Evolutionary conservation across 2,888 invertebrate genomes (phyloP), one percentile per base, ranked within the genome.

Genomic region (Artemia sinica): DNA sequence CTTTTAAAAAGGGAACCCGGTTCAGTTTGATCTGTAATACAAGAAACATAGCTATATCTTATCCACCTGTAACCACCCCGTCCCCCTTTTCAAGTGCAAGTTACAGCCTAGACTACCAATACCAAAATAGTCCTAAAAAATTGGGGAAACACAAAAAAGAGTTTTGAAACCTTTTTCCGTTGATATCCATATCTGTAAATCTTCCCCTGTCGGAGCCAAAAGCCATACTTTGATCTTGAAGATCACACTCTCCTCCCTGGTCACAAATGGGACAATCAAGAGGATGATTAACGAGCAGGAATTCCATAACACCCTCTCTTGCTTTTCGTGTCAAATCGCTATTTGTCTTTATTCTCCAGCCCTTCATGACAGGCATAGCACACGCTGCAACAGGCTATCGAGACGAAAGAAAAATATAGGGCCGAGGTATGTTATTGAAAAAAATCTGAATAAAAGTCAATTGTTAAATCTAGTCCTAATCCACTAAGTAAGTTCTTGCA

Each of bases 331-430:
- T 93, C 80, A 96, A 82, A 74, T 93, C 92, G 0, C 97, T 97
- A 78, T 98, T 90, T 28, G 98, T 98, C 79, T 97, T 97, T 28
- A 99, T 86, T 73, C 89, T 85, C 98, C 92, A 93, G n/a, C 97
- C 98, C 79, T 97, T 97, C 96, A 98, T 95, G 0, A 99, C 97
- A 0, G 98, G 98, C 97, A 98, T 98, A 13, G 98, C 98, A 79
- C 98, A 98, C 0, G 97, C 95, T 10, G 98, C 98, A 0, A 95
- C 91, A 0, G 97, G 97, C 82, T 85, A 75, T 73, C 69, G 28
- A 71, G 50, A 49, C n/a, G 50, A n/a, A 41, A 18, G 6, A 71
- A 65, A 28, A 74, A 70, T 28, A n/a, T 50, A 69, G 41, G 48
- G 6, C 6, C 5, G n/a, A 50, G 14, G 28, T 28, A 28, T 28